Evolutionary conservation across 2,113 vertebrate genomes (phyloP), one percentile per base, ranked within the genome.

Genomic region (Nothocercus julius): DNA sequence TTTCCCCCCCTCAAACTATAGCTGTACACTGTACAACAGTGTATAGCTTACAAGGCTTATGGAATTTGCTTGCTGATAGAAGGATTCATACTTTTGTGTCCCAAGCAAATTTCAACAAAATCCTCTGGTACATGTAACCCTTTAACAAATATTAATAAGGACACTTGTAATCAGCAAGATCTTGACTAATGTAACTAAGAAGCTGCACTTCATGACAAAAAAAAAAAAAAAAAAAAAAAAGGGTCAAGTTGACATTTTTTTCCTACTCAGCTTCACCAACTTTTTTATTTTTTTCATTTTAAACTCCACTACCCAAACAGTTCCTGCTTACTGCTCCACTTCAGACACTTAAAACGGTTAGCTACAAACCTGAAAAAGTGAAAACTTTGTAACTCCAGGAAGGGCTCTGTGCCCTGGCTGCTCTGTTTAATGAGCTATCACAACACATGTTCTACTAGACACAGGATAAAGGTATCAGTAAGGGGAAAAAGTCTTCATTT

Each of bases 71-170:
- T 51, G 6, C 49, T 66, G 22, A 42, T 42, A 87, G n/a, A 80
- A 74, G 13, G 7, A 75, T 72, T 81, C 66, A 12, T 69, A 38
- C 19, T 62, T 94, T 93, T 58, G 6, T 80, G 49, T 2, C 36
- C 30, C n/a, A 4, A 40, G 24, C 5, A 53, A 13, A 32, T 38
- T 90, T 85, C 34, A 88, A 85, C 4, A 79, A 77, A 79, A 79
- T 58, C 45, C 1, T 75, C 47, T 79, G 7, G 8, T 67, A 73
- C 78, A 7, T 62, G 8, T 76, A 14, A 92, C 40, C 14, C 79
- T 93, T 90, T 61, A 84, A 74, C 12, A 81, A 85, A 82, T 69
- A 93, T 87, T 81, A 67, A 56, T 76, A 86, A 81, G 13, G n/a
- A 81, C 67, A 68, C 51, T 62, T 69, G 11, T 40, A 88, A 91